Base-by-base conservation (phyloP, 1,140 invertebrate genomes). In the Schlechtendalia chinensis region DNA sequence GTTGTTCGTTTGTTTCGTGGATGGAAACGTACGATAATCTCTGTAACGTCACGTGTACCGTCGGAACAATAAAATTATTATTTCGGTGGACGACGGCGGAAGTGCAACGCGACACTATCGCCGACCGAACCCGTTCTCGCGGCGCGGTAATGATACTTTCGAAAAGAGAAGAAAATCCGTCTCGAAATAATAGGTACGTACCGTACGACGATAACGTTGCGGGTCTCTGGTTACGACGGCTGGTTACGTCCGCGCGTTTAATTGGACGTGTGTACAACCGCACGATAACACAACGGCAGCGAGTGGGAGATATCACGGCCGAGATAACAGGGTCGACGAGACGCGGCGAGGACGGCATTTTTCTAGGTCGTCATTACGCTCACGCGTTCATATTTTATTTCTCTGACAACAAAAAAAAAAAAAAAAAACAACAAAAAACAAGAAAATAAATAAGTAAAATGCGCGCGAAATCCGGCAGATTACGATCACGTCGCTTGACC, bases 61-160 rank as follows among this genome's bases (percentile, higher is more conserved):
- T 4, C 32, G 32, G 3, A 8, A 39, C 32, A 39, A 39, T 39
- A 39, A 39, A n/a, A n/a, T n/a, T n/a, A n/a, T n/a, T n/a, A n/a
- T n/a, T n/a, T n/a, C 32, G 32, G 32, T 39, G 32, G 32, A 4
- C 32, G 32, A 39, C 32, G 32, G 32, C 32, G 32, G 32, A 39
- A 39, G 8, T 39, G 8, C 32, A 8, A 39, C 32, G 8, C 32
- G 32, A 39, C 32, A 39, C 32, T 3, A 14, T 0, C n/a, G 17
- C 19, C n/a, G 39, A 22, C 19, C n/a, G 39, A 22, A 69, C 65
- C 47, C n/a, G 65, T 69, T 69, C 39, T 69, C 39, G 65, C n/a
- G 65, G 65, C n/a, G 65, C 22, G 32, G 32, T 39, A 39, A 39
- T 39, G 32, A 39, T n/a, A n/a, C 32, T 39, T 39, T 19, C 65